phyloP scores from a whole-genome alignment of 2,113 vertebrate genomes.

The Tupaia tana region DNA sequence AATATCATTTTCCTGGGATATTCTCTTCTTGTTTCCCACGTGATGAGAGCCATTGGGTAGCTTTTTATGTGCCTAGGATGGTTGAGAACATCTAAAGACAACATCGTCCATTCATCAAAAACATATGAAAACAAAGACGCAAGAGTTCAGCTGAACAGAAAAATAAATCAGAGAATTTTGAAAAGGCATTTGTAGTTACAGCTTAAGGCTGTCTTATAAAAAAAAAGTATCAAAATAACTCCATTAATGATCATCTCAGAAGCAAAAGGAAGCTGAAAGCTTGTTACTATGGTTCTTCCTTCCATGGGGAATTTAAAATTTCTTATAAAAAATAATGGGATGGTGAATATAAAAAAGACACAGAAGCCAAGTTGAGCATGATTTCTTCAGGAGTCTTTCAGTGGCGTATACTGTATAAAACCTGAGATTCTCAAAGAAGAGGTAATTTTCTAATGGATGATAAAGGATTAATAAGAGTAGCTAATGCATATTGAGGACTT shows the following conservation, averaged over 20 bases:
- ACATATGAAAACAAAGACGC: constrained; percentile 72
- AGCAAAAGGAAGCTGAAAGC: constrained; percentile 76
- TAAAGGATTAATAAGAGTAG: constrained; percentile 25
- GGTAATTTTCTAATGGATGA: background rate
- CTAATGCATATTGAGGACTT: background rate
- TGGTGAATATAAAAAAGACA: constrained; percentile 63
- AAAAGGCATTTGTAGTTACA: constrained; percentile 80
- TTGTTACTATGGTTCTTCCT: constrained; percentile 77
- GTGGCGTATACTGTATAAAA: constrained; percentile 22
- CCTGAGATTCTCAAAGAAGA: constrained; percentile 43
- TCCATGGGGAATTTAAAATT: constrained; percentile 78
- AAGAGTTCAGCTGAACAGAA: constrained; percentile 72
- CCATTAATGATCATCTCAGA: constrained; percentile 78
- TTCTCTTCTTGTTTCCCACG: constrained; percentile 54
- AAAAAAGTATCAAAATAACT: constrained; percentile 78
- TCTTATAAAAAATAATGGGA: constrained; percentile 68
- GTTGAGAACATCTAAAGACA: constrained; percentile 78
- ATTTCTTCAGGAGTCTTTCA: constrained; percentile 48
- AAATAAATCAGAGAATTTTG: constrained; percentile 74
- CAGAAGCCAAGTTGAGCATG: background rate
- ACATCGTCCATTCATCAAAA: constrained; percentile 80
- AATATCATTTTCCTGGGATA: constrained; percentile 78
- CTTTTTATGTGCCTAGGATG: constrained; percentile 71
- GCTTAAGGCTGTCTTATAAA: constrained; percentile 75
- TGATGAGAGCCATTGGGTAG: constrained; percentile 73